Evolutionary conservation across 2,888 invertebrate genomes (phyloP).

Genomic region (Bursaphelenchus okinawaensis): DNA sequence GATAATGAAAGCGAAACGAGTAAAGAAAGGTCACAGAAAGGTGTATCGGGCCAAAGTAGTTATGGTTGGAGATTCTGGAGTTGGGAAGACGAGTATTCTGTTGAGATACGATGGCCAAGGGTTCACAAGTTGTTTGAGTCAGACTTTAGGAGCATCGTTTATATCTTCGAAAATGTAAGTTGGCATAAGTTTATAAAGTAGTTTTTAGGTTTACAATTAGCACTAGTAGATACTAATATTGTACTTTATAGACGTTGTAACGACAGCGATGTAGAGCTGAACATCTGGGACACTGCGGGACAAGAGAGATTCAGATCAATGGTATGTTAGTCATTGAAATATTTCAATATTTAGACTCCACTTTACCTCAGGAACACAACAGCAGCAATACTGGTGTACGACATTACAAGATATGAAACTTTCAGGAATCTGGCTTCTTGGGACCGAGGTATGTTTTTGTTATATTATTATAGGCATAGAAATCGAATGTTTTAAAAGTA

Average conservation of each 20-base stretch:
- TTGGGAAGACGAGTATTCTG: constrained; percentile 97
- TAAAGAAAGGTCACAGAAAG: neutral
- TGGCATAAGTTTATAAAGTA: constrained; percentile 1
- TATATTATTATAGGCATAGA: neutral
- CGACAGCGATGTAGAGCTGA: constrained; percentile 21
- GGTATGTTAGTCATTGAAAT: constrained; percentile 19
- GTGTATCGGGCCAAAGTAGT: neutral
- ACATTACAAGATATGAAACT: constrained; percentile 34
- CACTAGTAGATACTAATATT: constrained; percentile 7
- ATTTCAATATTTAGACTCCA: constrained; percentile 24
- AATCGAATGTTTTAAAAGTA: neutral
- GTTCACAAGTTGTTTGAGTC: constrained; percentile 66
- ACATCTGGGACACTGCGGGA: constrained; percentile 38
- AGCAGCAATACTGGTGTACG: constrained; percentile 40
- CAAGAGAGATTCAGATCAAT: constrained; percentile 39
- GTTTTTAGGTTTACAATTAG: constrained; percentile 14
- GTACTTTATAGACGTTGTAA: neutral
- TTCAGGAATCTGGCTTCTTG: constrained; percentile 34
- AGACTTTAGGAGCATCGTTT: constrained; percentile 37
- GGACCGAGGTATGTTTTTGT: constrained; percentile 29
- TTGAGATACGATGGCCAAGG: constrained; percentile 99
- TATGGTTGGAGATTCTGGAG: constrained; percentile 65
- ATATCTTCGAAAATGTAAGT: constrained; percentile 15
- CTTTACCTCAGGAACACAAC: constrained; percentile 34
- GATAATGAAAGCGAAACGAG: neutral